Base-by-base conservation (phyloP, 2,113 vertebrate genomes). In the Hippocampus guttulatus region DNA sequence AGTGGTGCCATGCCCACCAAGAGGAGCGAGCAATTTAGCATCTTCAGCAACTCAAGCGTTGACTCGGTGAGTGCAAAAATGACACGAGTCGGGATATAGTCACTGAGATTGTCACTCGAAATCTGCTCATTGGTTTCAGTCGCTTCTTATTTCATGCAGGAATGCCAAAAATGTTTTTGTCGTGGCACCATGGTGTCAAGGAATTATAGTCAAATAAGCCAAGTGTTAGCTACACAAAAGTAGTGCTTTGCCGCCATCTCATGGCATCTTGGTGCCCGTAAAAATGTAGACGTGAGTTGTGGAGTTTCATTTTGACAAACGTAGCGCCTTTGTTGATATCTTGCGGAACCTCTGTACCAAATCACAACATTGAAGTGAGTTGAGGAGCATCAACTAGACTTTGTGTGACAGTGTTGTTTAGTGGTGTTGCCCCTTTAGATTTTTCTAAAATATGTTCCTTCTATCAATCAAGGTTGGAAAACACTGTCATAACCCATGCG, bases 61-160 rank as follows among this genome's bases (percentile, higher is more conserved):
- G 21, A 2, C 67, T 77, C 54, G 2, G 41, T 60, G 73, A 76
- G 73, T 30, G 80, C 73, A 38, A 72, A 73, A 71, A 72, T 70
- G 51, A 62, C 58, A 25, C 55, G 52, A 69, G 64, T 63, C 67
- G 25, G 15, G 45, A 69, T 60, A 67, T 74, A 83, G 54, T 80
- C 64, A 86, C 84, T 75, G 75, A 79, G 64, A 88, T 84, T 76
- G 73, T 38, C 80, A 80, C 76, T 64, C 84, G 30, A 78, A 40
- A 45, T 55, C 52, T 38, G 71, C 73, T 66, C 5, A 11, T 69
- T 71, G 68, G 64, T 70, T 52, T 71, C 55, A 71, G 30, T 30
- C 0, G 30, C 30, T 30, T 30, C 30, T 30, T 62, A 33, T 27
- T 85, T 33, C 30, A 33, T 33, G 30, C 30, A 33, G 30, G 4